Percentiles rank a stretch among this genome's conserved stretches.
Evolutionary conservation across 2,797 vertebrate genomes (phyloP).

Genomic region (Bufotes viridis): DNA sequence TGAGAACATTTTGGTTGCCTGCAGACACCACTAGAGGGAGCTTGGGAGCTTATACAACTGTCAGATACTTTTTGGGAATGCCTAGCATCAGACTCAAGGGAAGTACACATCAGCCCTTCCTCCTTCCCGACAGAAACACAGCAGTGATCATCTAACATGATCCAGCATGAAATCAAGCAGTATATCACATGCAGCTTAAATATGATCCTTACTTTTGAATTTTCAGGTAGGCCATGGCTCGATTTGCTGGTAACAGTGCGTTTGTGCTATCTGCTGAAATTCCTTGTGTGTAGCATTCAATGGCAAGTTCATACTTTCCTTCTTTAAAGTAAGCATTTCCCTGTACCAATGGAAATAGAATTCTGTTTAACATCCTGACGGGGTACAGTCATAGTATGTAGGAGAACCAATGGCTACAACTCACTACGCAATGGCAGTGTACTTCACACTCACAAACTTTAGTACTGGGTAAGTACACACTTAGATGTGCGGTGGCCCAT

Average conservation of each 20-base stretch:
- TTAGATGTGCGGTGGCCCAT: too few species aligned
- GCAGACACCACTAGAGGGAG: neutral
- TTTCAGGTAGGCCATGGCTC: constrained; percentile 96
- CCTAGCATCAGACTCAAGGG: neutral
- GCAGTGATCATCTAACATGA: too few species aligned
- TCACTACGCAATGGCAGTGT: too few species aligned
- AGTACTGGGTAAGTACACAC: too few species aligned
- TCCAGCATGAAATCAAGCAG: neutral
- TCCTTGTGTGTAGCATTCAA: constrained; percentile 89
- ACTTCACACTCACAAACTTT: too few species aligned
- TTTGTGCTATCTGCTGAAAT: constrained; percentile 88
- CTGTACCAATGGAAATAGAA: constrained; percentile 68
- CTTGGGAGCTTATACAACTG: neutral
- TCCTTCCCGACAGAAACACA: too few species aligned
- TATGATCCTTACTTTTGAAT: constrained; percentile 82
- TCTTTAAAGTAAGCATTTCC: constrained; percentile 97
- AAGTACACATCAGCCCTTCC: neutral
- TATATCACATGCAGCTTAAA: neutral
- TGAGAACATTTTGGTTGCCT: neutral
- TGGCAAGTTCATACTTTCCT: constrained; percentile 89
- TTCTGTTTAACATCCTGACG: neutral
- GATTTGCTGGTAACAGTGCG: constrained; percentile 90
- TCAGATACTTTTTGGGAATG: neutral
- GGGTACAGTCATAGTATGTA: neutral
- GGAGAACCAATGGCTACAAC: too few species aligned